Conservation (phyloP, 1,140 invertebrate species). For the Pomacea maculata region DNA sequence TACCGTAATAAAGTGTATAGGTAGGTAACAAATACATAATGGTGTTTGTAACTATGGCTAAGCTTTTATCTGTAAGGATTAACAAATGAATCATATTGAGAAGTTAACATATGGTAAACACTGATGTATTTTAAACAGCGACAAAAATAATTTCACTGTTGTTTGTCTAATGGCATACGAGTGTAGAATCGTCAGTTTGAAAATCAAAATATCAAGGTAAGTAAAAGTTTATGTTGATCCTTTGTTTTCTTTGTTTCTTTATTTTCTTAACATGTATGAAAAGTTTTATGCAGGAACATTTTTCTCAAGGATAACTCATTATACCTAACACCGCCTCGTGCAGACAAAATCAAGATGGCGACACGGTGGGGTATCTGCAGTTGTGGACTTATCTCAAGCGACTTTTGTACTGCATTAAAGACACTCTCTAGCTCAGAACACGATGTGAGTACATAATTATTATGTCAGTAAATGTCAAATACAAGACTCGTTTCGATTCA, state of each 20-base stretch:
- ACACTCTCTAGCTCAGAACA: conserved; percentile 1
- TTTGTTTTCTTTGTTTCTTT: neutral
- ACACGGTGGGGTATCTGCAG: conserved; percentile 22
- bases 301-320: neutral
- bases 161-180: too few species aligned
- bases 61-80: too few species aligned
- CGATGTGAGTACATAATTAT: neutral
- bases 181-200: too few species aligned
- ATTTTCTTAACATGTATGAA: neutral
- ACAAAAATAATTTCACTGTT: too few species aligned
- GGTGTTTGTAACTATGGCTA: too few species aligned
- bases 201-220: too few species aligned
- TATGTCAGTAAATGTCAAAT: neutral
- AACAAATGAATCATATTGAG: too few species aligned
- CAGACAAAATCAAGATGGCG: neutral
- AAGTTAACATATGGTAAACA: too few species aligned
- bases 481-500: neutral
- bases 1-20: too few species aligned
- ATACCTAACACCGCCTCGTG: neutral
- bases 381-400: neutral
- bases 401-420: conserved; percentile 16
- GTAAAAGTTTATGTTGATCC: too few species aligned
- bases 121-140: too few species aligned
- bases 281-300: neutral
- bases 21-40: too few species aligned